These are phyloP conservation scores for Melanostoma scalare DNA, from an alignment of 2,888 invertebrate genomes.

Conservation along the genomic window DNA sequence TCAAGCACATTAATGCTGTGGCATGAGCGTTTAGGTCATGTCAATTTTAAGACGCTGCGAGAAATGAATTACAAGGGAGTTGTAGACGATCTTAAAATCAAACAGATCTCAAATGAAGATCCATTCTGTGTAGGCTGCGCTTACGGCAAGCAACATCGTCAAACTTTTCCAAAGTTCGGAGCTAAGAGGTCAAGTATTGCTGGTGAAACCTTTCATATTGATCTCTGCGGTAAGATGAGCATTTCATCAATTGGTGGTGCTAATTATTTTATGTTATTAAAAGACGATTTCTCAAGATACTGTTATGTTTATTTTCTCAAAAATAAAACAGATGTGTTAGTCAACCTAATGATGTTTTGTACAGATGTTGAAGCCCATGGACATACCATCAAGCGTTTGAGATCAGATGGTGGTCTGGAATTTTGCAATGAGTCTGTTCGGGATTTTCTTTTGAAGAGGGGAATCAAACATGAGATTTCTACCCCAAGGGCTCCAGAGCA, in stretches of 20 bases:
- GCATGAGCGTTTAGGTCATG: slow-evolving; percentile 64
- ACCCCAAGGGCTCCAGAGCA: slow-evolving; percentile 55
- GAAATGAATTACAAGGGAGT: slow-evolving; percentile 21
- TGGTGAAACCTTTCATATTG: slow-evolving; percentile 50
- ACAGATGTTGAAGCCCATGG: slow-evolving; percentile 58
- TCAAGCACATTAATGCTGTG: slow-evolving; percentile 45
- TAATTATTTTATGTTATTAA: slow-evolving; percentile 62
- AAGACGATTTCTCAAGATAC: slow-evolving; percentile 61
- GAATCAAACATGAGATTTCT: slow-evolving; percentile 60
- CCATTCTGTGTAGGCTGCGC: slow-evolving; percentile 46
- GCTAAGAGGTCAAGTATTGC: slow-evolving; percentile 20
- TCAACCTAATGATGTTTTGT: slow-evolving; percentile 55
- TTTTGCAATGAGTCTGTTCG: slow-evolving; percentile 56
- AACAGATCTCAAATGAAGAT: neutral
- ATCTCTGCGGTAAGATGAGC: slow-evolving; percentile 60
- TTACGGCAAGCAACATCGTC: slow-evolving; percentile 47
- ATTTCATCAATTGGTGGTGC: slow-evolving; percentile 53
- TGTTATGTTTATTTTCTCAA: slow-evolving; percentile 62
- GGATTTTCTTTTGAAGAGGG: slow-evolving; percentile 31
- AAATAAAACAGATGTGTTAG: slow-evolving; percentile 60
- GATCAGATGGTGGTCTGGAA: slow-evolving; percentile 59
- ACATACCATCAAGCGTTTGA: slow-evolving; percentile 51
- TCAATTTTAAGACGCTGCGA: slow-evolving; percentile 48
- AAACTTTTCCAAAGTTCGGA: slow-evolving; percentile 28
- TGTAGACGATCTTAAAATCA: slow-evolving; percentile 22